Base-by-base conservation (phyloP, 2,113 vertebrate species). In the Mohoua ochrocephala region DNA sequence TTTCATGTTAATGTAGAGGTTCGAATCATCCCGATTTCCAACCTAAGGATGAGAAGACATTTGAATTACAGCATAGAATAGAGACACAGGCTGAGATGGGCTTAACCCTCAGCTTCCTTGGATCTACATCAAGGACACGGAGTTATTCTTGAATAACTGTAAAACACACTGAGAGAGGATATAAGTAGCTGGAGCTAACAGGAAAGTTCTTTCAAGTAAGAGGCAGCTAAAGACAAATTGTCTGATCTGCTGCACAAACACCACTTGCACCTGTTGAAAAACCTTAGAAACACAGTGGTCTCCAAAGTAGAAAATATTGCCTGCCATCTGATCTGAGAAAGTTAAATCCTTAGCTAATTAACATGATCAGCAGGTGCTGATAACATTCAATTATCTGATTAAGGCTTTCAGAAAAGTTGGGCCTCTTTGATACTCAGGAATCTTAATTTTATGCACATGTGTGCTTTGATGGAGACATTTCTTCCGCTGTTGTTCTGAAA, bases 1-100 rank as follows among this genome's bases (percentile, higher is more conserved):
- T 96, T 99, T 99, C 99, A 99, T 98, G 80, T 98, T 99, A 97
- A 99, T 99, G 97, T 99, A 99, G 89, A 99, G 98, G 97, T 99
- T 99, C 18, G 99, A 99, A 97, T 99, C 99, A 80, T 99, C 99
- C 52, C 99, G 97, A 97, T 99, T 97, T 88, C 99, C 99, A 97
- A 99, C 99, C 99, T 99, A 97, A 87, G 54, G 93, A 89, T 88
- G 73, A 61, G 97, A 94, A 95, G 57, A 96, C 26, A 95, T 33
- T 59, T n/a, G n/a, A 77, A 73, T 84, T 64, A 52, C 26, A 26
- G 37, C 64, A 47, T 10, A 90, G 45, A 86, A 41, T 0, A 81
- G 28, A 78, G 53, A 24, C 33, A 75, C 30, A 76, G 42, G 20
- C 14, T 71, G 56, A 89, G 45, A 87, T 28, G 22, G 54, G n/a